Evolutionary conservation across 2,113 vertebrate genomes (phyloP), one percentile per base, ranked within the genome.

Genomic region (Trogon melanurus): DNA sequence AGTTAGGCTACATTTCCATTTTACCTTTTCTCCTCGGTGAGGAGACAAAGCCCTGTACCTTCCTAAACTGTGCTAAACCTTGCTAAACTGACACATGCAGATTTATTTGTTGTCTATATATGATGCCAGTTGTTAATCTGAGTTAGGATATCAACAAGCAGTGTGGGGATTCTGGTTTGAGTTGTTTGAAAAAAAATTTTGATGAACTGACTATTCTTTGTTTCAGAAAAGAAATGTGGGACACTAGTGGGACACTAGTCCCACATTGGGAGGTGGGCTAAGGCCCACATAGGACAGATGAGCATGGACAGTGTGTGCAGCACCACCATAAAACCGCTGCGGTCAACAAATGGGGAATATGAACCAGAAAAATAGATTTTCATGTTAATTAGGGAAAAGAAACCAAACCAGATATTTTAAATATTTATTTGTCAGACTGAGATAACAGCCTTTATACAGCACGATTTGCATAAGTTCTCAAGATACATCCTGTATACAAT

Each of bases 391-490:
- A 85, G 20, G 19, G 62, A 73, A 88, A 95, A 84, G 29, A 91
- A 89, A 56, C 30, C 66, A 92, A 96, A 96, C 44, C 41, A 89
- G 88, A 91, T 98, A 98, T 98, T 98, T 98, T 98, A 98, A 98
- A 98, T 99, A 98, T 99, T 99, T 99, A 99, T 99, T 99, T 97
- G 96, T 98, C 98, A 98, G 98, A 98, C 98, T 98, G 97, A 96
- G 96, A 96, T 97, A 98, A 98, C 98, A 98, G 98, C 98, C 98
- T 98, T 99, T 99, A 98, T 99, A 99, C 98, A 99, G 98, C 99
- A 99, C 99, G 98, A 97, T 99, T 99, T 99, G 99, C 98, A 99
- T 99, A 99, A 98, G 97, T 98, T 99, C 98, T 98, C 98, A 98
- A 98, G 98, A 98, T 99, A 99, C 98, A 98, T 98, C 98, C 98